Conservation (phyloP, 2,113 vertebrate genomes). For the Potamarius usumacintae region DNA sequence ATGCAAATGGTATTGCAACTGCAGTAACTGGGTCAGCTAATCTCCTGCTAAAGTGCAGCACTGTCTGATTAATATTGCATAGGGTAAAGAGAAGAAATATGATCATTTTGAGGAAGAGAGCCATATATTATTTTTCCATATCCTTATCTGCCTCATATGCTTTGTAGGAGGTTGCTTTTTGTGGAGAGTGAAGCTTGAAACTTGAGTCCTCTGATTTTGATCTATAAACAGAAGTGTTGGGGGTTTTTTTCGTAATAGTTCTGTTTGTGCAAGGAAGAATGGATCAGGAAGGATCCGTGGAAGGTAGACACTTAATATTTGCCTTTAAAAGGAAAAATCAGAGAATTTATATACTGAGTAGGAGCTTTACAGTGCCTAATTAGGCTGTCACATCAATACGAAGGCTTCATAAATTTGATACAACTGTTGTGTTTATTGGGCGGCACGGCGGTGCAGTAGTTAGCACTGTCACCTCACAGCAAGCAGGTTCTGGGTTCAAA, state of each 20-base stretch:
- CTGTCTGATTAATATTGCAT: slow-evolving; percentile 64
- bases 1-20: slow-evolving; percentile 46
- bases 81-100: slow-evolving; percentile 50
- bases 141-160: not conserved
- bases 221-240: slow-evolving; percentile 34
- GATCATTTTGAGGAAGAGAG: slow-evolving; percentile 47
- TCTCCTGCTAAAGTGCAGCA: slow-evolving; percentile 63
- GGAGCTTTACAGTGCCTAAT: not conserved
- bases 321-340: slow-evolving; percentile 12
- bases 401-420: not conserved
- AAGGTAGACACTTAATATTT: not conserved
- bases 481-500: too few species aligned
- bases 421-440: not conserved
- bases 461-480: too few species aligned
- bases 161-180: slow-evolving; percentile 21
- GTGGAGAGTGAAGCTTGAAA: slow-evolving; percentile 14
- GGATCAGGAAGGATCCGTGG: not conserved
- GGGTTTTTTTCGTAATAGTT: not conserved
- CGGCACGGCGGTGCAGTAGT: too few species aligned
- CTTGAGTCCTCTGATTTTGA: slow-evolving; percentile 25
- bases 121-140: not conserved
- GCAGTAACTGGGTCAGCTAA: slow-evolving; percentile 66
- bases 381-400: not conserved
- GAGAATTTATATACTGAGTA: not conserved
- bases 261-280: slow-evolving; percentile 12